phyloP scores from a whole-genome alignment of 2,797 vertebrate genomes.

The Avahi laniger region DNA sequence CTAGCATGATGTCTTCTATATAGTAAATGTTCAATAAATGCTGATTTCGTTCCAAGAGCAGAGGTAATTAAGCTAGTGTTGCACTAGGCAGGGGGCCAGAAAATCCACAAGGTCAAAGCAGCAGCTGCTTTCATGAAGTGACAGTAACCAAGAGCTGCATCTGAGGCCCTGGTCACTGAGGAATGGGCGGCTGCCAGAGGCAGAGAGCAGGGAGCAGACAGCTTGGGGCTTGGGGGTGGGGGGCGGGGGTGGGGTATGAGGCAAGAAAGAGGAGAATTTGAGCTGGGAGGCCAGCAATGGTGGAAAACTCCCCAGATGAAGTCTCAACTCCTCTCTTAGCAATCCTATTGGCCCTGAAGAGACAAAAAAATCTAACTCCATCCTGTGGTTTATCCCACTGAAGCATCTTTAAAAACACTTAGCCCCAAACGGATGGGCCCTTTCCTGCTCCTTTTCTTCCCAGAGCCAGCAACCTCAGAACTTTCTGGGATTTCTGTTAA shows the following conservation, averaged over 20 bases:
- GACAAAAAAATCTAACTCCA: neutral
- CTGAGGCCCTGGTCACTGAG: neutral
- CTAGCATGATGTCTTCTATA: neutral
- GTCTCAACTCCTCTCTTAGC: neutral
- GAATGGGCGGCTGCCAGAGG: neutral
- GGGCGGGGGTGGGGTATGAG: neutral
- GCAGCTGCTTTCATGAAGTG: neutral
- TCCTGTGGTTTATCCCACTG: neutral
- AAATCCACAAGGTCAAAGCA: neutral
- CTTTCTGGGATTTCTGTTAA: slow-evolving; percentile 18
- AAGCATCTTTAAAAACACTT: slow-evolving; percentile 45
- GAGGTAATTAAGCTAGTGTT: neutral
- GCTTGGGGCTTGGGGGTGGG: neutral
- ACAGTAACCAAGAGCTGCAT: neutral
- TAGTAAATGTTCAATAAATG: neutral
- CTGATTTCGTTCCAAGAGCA: slow-evolving; percentile 45
- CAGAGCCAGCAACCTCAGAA: neutral
- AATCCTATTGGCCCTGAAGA: neutral
- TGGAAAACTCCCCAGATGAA: neutral
- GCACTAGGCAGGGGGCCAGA: neutral
- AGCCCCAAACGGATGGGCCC: neutral
- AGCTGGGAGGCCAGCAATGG: neutral
- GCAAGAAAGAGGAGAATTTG: neutral
- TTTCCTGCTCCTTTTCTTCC: neutral
- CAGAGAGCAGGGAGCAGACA: neutral